These are phyloP conservation scores for Tychaedon coryphoeus DNA, from an alignment of 2,113 vertebrate genomes.

Conservation along the genomic window DNA sequence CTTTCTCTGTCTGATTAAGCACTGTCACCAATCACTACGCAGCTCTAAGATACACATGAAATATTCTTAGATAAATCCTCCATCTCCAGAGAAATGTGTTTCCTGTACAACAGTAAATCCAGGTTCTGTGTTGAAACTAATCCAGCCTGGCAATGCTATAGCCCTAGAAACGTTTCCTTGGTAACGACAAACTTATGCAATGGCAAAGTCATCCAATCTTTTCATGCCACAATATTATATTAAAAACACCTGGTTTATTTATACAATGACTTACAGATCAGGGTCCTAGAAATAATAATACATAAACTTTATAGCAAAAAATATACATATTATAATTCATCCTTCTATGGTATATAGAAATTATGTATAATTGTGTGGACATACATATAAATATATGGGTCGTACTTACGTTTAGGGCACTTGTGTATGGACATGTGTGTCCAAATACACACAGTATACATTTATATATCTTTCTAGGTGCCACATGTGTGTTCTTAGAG, in stretches of 20 bases:
- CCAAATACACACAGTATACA: slow-evolving; percentile 15
- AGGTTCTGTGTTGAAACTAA: slow-evolving; percentile 63
- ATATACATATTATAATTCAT: slow-evolving; percentile 81
- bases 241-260: slow-evolving; percentile 82
- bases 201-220: slow-evolving; percentile 47
- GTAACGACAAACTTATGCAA: slow-evolving; percentile 24
- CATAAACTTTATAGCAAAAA: slow-evolving; percentile 82
- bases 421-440: neutral
- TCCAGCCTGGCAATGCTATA: slow-evolving; percentile 43
- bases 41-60: slow-evolving; percentile 14
- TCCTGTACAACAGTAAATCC: slow-evolving; percentile 60
- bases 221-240: slow-evolving; percentile 70
- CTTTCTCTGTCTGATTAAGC: slow-evolving; percentile 55
- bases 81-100: slow-evolving; percentile 54
- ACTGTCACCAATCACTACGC: slow-evolving; percentile 33
- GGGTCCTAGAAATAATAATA: slow-evolving; percentile 74
- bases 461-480: slow-evolving; percentile 39
- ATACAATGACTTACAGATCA: slow-evolving; percentile 83
- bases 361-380: slow-evolving; percentile 57
- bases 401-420: slow-evolving; percentile 53
- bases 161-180: slow-evolving; percentile 51
- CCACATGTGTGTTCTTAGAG: slow-evolving; percentile 16
- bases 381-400: slow-evolving; percentile 67
- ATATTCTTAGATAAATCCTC: slow-evolving; percentile 51
- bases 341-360: slow-evolving; percentile 76